Evolutionary conservation across 1,140 invertebrate genomes (phyloP), one percentile per base, ranked within the genome.

Genomic region (Apis dorsata): DNA sequence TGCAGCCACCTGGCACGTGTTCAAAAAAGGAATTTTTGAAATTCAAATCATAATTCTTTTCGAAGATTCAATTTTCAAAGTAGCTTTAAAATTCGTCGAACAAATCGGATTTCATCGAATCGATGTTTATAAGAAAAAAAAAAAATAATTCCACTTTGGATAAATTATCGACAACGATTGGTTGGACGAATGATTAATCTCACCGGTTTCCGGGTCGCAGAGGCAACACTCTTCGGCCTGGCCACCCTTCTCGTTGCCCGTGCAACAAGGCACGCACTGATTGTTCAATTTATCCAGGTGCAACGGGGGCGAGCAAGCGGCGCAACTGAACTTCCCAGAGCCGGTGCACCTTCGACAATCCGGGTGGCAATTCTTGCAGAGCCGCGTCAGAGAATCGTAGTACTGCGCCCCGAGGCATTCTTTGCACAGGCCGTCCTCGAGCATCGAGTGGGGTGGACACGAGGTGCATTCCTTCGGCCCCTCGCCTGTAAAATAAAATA

Each of bases 381-480:
- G 95, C 84, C 95, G 95, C 21, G 95, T 96, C n/a, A 94, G 92
- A 0, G 95, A 91, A 85, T 97, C 96, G 87, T 97, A 96, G 91
- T 96, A 97, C 91, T 97, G 96, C 0, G 96, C 95, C 19, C 95
- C 95, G 4, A 96, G 94, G 85, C 96, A 97, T 85, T 96, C 96
- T 95, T 96, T 96, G 87, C 96, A 97, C 0, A 97, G 91, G 0
- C 96, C 96, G 53, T 96, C 96, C 80, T 97, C 96, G 2, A 97
- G 91, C 96, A 96, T 96, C 84, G 95, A 97, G 76, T 95, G 95
- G 0, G 95, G 91, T 1, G 96, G 96, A 85, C 97, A 97, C 0
- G 96, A 96, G 11, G 95, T 96, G 90, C 97, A 97, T 78, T 96
- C 95, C 49, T 96, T 90, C 5, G 96, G 96, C 1, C 96, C 96